Conservation (phyloP, 92 coral and sea anemone genomes). For the Parazoanthus swiftii region DNA sequence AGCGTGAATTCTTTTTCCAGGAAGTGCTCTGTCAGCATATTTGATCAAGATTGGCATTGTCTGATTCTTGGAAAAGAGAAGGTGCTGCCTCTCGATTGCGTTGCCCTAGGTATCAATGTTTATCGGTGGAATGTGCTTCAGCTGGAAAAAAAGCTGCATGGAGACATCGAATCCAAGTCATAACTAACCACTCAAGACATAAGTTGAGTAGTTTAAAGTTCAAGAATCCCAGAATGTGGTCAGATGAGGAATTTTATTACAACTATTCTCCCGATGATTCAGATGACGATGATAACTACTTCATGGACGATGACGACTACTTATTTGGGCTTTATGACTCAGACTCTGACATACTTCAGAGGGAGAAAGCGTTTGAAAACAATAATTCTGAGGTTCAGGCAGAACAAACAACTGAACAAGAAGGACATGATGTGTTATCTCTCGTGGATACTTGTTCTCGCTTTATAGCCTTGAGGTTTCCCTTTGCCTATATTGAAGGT, state of each 20-base stretch:
- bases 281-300: slow-evolving; percentile 1
- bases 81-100: too few species aligned
- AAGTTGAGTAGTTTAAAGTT: neutral
- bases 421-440: slow-evolving; percentile 47
- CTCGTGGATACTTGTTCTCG: slow-evolving; percentile 76
- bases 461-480: slow-evolving; percentile 76
- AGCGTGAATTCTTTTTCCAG: neutral
- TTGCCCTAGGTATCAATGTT: neutral
- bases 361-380: neutral
- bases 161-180: neutral
- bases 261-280: slow-evolving; percentile 18
- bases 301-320: slow-evolving; percentile 11
- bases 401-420: neutral
- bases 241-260: slow-evolving; percentile 44
- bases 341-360: neutral
- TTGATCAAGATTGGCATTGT: neutral
- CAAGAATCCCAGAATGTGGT: slow-evolving; percentile 18
- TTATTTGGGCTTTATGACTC: slow-evolving; percentile 21
- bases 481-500: slow-evolving; percentile 91
- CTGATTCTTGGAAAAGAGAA: neutral
- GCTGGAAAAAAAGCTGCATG: neutral
- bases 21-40: neutral
- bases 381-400: neutral
- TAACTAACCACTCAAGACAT: too few species aligned
- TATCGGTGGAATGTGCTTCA: neutral